Conservation (phyloP, 1,140 invertebrate species). For the Lineus longissimus region DNA sequence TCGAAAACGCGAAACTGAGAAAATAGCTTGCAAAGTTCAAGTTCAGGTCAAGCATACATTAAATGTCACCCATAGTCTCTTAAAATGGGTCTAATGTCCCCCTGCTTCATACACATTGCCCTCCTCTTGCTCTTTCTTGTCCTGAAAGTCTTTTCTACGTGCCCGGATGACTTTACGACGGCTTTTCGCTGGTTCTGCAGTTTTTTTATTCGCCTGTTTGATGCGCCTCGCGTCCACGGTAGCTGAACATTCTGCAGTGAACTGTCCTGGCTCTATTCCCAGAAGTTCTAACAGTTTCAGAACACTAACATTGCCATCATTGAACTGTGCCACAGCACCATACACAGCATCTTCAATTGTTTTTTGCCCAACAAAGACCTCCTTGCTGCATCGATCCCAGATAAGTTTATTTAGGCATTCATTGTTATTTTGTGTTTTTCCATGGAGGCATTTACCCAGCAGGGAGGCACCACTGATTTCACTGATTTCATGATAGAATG, state of each 20-base stretch:
- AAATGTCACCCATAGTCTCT: background rate
- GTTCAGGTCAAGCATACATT: background rate
- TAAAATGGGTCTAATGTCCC: too few relatives aligned
- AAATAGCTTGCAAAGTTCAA: background rate
- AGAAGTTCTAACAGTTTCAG: background rate
- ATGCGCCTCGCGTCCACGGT: background rate
- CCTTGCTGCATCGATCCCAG: background rate
- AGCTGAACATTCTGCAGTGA: background rate
- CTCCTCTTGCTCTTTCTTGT: background rate
- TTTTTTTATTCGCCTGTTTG: background rate
- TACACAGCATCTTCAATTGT: constrained; percentile 10
- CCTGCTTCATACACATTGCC: background rate
- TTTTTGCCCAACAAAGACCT: constrained; percentile 3
- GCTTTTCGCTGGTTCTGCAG: background rate
- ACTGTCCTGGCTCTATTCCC: background rate
- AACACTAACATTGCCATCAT: constrained; percentile 6
- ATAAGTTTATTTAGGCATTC: background rate
- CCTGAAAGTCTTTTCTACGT: background rate
- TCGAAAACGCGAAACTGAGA: background rate
- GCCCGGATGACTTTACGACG: background rate
- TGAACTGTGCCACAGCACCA: constrained; percentile 6
- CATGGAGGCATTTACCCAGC: background rate
- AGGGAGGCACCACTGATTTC: background rate
- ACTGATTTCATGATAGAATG: background rate
- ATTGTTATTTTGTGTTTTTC: background rate